Evolutionary conservation across 2,113 vertebrate genomes (phyloP), one percentile per base, ranked within the genome.

Genomic region (Malurus cyaneus): DNA sequence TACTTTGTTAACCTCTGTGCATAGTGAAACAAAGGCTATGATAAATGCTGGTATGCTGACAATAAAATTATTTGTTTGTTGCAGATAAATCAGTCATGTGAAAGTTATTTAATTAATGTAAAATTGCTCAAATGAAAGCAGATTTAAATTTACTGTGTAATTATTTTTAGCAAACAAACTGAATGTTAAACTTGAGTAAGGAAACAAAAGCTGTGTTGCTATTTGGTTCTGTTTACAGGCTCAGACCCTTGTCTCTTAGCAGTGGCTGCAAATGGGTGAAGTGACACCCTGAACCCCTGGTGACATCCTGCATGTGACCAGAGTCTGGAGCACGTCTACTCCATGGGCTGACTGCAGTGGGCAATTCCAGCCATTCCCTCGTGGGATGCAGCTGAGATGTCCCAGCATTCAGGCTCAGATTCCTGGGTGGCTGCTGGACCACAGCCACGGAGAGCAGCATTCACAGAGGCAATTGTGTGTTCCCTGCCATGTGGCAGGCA

Each of bases 81-180:
- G 64, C 82, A 88, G 90, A 90, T 88, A 86, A 88, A 88, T 95
- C 76, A 93, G 72, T 92, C 88, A 76, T 61, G 41, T 92, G 77
- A 96, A 93, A 91, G 39, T 94, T 8, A 88, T 95, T 83, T 92
- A 78, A 94, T 96, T 92, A 92, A 94, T 0, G 20, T 84, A 86
- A 88, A 96, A 93, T 92, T 90, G 76, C 71, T 94, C 64, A 88
- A 86, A 95, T 90, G 71, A 95, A 92, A 93, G 82, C 82, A 94
- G 69, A 88, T 92, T 86, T 91, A 31, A 93, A 94, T 94, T 96
- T 88, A 61, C 86, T 81, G 6, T 65, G 64, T 76, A 86, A 86
- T 88, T 94, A 84, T 96, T 92, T 86, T 89, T 86, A 88, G 82
- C 82, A 64, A 88, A 88, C 65, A 88, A 91, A 93, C 9, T 47